Evolutionary conservation across 2,113 vertebrate species (phyloP).

Genomic region (Baryphthengus martii): DNA sequence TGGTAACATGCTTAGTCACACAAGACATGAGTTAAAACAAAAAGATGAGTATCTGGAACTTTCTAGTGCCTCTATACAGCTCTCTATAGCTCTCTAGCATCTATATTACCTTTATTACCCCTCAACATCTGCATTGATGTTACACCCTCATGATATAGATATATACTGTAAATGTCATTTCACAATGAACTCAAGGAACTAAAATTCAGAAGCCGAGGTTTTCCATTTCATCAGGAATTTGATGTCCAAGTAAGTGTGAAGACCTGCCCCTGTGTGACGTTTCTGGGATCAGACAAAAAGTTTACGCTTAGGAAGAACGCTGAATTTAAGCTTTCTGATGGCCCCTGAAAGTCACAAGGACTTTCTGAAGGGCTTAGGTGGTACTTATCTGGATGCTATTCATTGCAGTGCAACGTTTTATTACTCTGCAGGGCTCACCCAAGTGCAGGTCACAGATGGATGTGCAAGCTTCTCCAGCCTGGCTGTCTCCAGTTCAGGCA

Average conservation of each 20-base stretch:
- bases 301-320: neutral
- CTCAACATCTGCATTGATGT: neutral
- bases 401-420: neutral
- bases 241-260: neutral
- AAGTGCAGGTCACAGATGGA: constrained; percentile 64
- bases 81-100: too few relatives aligned
- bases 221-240: neutral
- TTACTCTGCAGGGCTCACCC: constrained; percentile 60
- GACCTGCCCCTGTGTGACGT: neutral
- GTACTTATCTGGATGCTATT: neutral
- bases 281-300: neutral
- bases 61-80: neutral
- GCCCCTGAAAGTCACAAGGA: neutral
- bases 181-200: neutral
- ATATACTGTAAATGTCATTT: neutral
- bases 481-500: constrained; percentile 67
- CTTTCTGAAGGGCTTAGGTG: neutral
- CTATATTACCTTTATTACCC: neutral
- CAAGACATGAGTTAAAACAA: neutral
- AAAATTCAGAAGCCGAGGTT: neutral
- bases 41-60: neutral
- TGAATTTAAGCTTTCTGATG: neutral
- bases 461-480: constrained; percentile 70
- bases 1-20: neutral
- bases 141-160: accelerated